phyloP scores from a whole-genome alignment of 2,113 vertebrate genomes.

The Petaurus breviceps region DNA sequence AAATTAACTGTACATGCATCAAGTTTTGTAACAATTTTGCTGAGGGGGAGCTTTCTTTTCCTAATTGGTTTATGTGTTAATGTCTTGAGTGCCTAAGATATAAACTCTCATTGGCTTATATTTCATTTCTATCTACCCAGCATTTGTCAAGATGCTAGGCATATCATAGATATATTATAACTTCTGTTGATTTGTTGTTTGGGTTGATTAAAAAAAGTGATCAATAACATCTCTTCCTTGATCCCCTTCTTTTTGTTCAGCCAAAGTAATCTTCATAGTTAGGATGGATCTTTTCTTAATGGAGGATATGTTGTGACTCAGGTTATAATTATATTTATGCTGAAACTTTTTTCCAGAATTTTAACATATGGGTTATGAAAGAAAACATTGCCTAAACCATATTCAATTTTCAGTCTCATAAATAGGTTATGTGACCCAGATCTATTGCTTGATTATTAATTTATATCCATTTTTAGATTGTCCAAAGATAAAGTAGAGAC shows the following conservation, averaged over 20 bases:
- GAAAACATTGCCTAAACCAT: not conserved
- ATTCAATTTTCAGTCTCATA: not conserved
- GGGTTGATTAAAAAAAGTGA: not conserved
- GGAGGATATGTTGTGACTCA: not conserved
- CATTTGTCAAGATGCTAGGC: not conserved
- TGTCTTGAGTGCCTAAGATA: not conserved
- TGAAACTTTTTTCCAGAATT: not conserved
- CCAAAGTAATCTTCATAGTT: not conserved
- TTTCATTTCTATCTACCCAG: not conserved
- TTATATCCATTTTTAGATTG: not conserved
- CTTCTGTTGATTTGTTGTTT: not conserved
- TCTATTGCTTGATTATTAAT: constrained; percentile 1
- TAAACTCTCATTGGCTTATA: not conserved
- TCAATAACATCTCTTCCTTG: not conserved
- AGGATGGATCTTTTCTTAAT: not conserved
- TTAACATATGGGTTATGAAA: not conserved
- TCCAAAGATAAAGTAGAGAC: not conserved
- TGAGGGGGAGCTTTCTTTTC: not conserved
- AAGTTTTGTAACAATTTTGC: not conserved
- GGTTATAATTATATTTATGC: constrained; percentile 20
- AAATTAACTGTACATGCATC: not conserved
- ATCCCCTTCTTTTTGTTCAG: not conserved
- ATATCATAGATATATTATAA: not conserved
- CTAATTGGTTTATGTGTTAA: not conserved
- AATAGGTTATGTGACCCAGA: not conserved